These are phyloP conservation scores for Stenotaenia linearis DNA, from an alignment of 2,888 invertebrate genomes.

Conservation along the genomic window DNA sequence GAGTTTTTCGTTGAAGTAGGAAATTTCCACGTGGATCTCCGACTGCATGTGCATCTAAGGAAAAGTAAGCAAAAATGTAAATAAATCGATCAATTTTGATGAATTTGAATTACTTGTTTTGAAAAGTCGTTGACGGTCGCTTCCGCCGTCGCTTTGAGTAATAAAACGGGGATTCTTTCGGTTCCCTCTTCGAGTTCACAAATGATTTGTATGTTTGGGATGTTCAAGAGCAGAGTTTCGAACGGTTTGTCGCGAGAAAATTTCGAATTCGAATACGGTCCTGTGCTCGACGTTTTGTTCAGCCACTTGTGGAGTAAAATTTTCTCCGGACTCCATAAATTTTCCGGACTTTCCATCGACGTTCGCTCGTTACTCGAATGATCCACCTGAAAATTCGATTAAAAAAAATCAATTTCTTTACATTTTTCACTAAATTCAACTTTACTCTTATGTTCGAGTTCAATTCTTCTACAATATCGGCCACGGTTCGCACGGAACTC, in stretches of 20 bases:
- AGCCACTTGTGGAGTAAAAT: conserved; percentile 47
- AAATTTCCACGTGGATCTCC: conserved; percentile 52
- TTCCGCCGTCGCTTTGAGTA: conserved; percentile 56
- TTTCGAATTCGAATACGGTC: conserved; percentile 43
- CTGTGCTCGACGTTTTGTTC: background rate
- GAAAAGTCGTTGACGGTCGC: conserved; percentile 64
- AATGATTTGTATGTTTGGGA: conserved; percentile 58
- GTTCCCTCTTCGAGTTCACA: conserved; percentile 58
- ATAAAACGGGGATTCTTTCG: conserved; percentile 53
- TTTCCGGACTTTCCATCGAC: conserved; percentile 50
- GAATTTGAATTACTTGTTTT: conserved; percentile 52
- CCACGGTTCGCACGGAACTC: conserved; percentile 64
- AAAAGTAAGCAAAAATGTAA: conserved; percentile 27
- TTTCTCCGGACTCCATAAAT: conserved; percentile 67
- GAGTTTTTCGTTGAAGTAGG: conserved; percentile 63
- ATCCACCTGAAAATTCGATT: background rate
- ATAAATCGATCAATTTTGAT: background rate
- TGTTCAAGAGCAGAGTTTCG: conserved; percentile 53
- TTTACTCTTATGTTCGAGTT: conserved; percentile 37
- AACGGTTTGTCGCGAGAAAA: conserved; percentile 50
- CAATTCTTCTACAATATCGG: conserved; percentile 50
- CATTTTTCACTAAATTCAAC: background rate
- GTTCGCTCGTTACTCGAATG: background rate
- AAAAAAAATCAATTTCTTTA: background rate
- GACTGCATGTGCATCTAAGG: conserved; percentile 50